These are phyloP conservation scores for Salvelinus alpinus DNA, from an alignment of 2,113 vertebrate genomes.

Conservation along the genomic window DNA sequence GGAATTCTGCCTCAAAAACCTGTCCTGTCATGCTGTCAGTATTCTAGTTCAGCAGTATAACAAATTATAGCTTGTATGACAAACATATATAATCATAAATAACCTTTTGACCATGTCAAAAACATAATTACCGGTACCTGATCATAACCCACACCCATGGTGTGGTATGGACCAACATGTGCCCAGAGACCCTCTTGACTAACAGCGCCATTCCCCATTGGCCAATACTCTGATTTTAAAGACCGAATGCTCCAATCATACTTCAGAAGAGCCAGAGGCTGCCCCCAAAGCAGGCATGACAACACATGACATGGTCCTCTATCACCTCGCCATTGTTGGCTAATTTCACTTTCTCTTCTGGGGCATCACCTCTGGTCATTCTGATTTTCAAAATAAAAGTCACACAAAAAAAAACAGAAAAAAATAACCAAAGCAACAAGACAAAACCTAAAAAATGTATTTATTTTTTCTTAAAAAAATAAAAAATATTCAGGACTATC, in stretches of 20 bases:
- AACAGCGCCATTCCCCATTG: constrained; percentile 61
- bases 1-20: not conserved
- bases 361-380: constrained; percentile 57
- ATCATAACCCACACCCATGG: not conserved
- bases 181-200: constrained; percentile 37
- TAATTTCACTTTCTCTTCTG: constrained; percentile 36
- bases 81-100: constrained; percentile 19
- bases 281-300: constrained; percentile 30
- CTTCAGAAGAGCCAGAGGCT: constrained; percentile 54
- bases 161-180: constrained; percentile 21
- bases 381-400: constrained; percentile 65
- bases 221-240: constrained; percentile 42
- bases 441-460: constrained; percentile 67
- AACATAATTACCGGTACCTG: not conserved
- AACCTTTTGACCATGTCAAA: constrained; percentile 6
- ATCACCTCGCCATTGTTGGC: constrained; percentile 9
- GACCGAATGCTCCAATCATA: constrained; percentile 50
- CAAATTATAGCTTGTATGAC: constrained; percentile 23
- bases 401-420: constrained; percentile 72
- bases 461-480: constrained; percentile 90
- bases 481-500: constrained; percentile 97
- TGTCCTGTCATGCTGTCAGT: constrained; percentile 16
- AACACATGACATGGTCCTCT: constrained; percentile 42
- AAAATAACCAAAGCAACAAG: constrained; percentile 73
- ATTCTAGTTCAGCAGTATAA: constrained; percentile 8